Percentiles rank a stretch among this genome's conserved stretches.
Conservation (phyloP, 2,113 vertebrate genomes). For the Silurus meridionalis region DNA sequence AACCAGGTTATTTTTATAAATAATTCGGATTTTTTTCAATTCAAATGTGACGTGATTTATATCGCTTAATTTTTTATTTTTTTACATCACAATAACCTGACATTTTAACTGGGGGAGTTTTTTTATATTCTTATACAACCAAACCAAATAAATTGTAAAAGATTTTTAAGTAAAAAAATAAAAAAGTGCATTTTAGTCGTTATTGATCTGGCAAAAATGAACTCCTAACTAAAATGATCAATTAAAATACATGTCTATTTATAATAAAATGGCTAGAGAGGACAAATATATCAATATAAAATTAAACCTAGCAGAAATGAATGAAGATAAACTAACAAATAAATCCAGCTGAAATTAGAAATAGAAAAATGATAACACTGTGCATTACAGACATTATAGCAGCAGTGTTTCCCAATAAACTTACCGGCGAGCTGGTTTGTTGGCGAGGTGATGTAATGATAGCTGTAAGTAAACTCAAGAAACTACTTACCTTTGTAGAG, state of each 20-base stretch:
- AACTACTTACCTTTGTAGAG: constrained; percentile 67
- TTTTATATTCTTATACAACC: neutral
- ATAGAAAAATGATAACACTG: neutral
- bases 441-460: constrained; percentile 26
- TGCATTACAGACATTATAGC: neutral
- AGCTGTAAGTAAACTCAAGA: constrained; percentile 35
- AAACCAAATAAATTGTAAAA: neutral
- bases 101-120: too few relatives aligned
- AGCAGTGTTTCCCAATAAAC: neutral
- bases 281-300: neutral
- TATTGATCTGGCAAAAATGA: neutral
- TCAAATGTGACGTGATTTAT: too few relatives aligned
- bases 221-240: neutral
- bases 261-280: neutral
- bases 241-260: neutral
- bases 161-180: too few relatives aligned
- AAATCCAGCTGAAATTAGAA: neutral
- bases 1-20: too few relatives aligned
- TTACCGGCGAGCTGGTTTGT: neutral
- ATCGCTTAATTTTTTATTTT: too few relatives aligned
- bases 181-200: neutral
- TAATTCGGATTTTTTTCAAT: too few relatives aligned
- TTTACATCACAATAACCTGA: too few relatives aligned
- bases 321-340: neutral
- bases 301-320: neutral